Evolutionary conservation across 2,888 invertebrate genomes (phyloP).

Genomic region (Parnassius apollo): DNA sequence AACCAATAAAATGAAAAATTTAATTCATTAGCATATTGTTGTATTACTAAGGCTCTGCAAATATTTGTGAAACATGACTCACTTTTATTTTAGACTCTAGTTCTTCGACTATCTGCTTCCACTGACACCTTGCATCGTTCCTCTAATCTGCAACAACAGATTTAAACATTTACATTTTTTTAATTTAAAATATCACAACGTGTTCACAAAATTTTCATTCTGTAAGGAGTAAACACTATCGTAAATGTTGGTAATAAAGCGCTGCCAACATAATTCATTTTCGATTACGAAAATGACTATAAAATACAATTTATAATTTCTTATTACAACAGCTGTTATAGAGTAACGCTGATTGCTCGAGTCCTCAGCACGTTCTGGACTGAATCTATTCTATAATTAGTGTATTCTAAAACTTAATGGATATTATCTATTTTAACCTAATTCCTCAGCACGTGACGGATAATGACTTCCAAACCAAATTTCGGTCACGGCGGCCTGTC

Average conservation of each 20-base stretch:
- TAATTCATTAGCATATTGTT: too few relatives aligned
- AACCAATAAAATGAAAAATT: too few relatives aligned
- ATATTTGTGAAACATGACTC: slow-evolving; percentile 4
- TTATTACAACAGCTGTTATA: too few relatives aligned
- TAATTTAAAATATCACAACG: background rate
- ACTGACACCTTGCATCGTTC: background rate
- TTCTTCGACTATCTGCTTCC: background rate
- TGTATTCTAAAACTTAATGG: too few relatives aligned
- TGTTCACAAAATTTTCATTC: too few relatives aligned
- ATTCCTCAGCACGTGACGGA: slow-evolving; percentile 5
- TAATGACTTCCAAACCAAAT: background rate
- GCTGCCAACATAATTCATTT: background rate
- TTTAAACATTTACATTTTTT: background rate
- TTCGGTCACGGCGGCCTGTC: too few relatives aligned
- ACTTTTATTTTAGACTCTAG: slow-evolving; percentile 30
- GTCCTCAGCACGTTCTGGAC: too few relatives aligned
- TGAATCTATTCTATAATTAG: too few relatives aligned
- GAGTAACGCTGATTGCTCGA: too few relatives aligned
- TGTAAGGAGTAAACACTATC: too few relatives aligned
- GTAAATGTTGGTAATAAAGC: background rate
- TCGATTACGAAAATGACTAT: background rate
- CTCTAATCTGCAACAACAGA: slow-evolving; percentile 7
- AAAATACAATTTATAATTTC: background rate
- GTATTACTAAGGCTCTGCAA: too few relatives aligned
- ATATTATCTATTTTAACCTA: slow-evolving; percentile 9